Percentiles rank a stretch among this genome's conserved stretches.
These are phyloP conservation scores for Dryocosmus kuriphilus DNA, from an alignment of 2,888 invertebrate genomes.

Conservation along the genomic window DNA sequence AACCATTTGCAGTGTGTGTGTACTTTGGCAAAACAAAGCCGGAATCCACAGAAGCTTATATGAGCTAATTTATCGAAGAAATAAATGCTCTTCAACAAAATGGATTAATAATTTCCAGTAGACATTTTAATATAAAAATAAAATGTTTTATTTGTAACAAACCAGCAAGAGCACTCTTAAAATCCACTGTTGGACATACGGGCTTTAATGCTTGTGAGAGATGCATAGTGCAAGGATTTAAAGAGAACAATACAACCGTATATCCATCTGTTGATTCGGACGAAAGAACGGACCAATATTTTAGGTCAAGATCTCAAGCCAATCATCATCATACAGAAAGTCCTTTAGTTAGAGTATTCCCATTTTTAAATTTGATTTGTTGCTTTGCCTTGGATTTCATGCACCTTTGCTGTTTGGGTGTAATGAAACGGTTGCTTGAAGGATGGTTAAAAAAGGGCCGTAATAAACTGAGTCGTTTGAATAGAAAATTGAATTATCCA, in stretches of 20 bases:
- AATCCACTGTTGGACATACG: slow-evolving; percentile 52
- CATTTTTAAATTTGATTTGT: not conserved
- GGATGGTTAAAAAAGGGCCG: too few relatives aligned
- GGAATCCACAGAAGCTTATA: slow-evolving; percentile 45
- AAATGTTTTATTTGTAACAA: slow-evolving; percentile 55
- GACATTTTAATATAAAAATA: too few relatives aligned
- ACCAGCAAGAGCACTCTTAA: slow-evolving; percentile 55
- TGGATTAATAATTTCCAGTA: too few relatives aligned
- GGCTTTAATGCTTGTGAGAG: slow-evolving; percentile 54
- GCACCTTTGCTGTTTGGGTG: too few relatives aligned
- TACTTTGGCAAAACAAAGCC: slow-evolving; percentile 57
- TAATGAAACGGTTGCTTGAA: too few relatives aligned
- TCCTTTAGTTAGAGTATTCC: slow-evolving; percentile 41
- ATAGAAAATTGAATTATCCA: too few relatives aligned
- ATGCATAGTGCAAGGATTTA: too few relatives aligned
- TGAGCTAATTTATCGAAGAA: slow-evolving; percentile 52
- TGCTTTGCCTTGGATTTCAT: too few relatives aligned
- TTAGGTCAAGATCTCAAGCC: slow-evolving; percentile 31
- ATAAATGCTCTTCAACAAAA: not conserved
- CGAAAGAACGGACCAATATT: slow-evolving; percentile 44
- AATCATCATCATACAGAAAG: slow-evolving; percentile 44
- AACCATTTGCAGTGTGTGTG: slow-evolving; percentile 54
- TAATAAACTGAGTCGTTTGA: too few relatives aligned
- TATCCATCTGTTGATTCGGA: slow-evolving; percentile 21
- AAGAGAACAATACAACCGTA: slow-evolving; percentile 40